Evolutionary conservation across 2,888 invertebrate genomes (phyloP).

Genomic region (Myopa testacea): DNA sequence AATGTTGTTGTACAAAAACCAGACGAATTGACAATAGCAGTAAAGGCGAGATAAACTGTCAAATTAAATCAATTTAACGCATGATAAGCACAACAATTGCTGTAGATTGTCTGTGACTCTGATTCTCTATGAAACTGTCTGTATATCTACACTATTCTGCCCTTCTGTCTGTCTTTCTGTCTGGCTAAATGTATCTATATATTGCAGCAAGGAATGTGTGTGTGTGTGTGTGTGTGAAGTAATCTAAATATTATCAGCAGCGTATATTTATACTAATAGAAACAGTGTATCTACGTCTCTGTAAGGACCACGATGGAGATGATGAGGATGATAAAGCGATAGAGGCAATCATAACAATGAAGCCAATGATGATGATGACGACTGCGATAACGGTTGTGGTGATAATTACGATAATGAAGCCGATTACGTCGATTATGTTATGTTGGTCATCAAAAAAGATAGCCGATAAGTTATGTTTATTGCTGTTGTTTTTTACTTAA

Average conservation of each 20-base stretch:
- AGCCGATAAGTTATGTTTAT: neutral
- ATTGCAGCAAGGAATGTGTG: neutral
- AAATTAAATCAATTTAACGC: constrained; percentile 42
- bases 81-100: constrained; percentile 36
- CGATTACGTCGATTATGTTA: neutral
- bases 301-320: neutral
- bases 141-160: neutral
- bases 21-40: constrained; percentile 14
- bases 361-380: neutral
- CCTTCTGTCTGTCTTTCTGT: too few species aligned
- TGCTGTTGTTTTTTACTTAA: neutral
- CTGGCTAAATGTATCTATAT: too few species aligned
- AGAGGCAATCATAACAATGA: neutral
- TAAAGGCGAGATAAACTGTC: constrained; percentile 37
- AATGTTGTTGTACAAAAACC: neutral
- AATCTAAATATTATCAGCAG: constrained; percentile 4
- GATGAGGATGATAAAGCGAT: too few species aligned
- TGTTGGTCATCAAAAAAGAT: too few species aligned
- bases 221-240: neutral
- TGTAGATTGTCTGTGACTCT: constrained; percentile 4
- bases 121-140: neutral
- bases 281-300: neutral
- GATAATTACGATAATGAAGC: neutral
- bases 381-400: neutral
- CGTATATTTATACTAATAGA: neutral